Base-by-base conservation (phyloP, 2,113 vertebrate genomes). In the Neopipo cinnamomea region DNA sequence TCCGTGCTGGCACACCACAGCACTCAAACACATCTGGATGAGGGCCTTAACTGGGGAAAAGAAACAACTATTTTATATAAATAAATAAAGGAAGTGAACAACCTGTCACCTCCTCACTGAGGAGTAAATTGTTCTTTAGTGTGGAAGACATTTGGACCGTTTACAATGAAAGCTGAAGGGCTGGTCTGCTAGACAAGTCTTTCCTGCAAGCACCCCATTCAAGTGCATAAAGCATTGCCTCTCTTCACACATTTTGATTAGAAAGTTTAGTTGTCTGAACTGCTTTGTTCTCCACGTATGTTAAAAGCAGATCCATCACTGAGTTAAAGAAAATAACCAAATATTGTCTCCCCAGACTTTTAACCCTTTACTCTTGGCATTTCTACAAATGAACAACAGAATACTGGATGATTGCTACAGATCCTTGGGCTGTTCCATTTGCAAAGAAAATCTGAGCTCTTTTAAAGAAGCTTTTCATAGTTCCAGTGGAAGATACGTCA, bases 311-410 rank as follows among this genome's bases (percentile, higher is more conserved):
- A 89, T 89, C 85, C 56, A 79, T 85, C 81, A 49, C 9, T 12
- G 71, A 91, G 62, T 79, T 76, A 85, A 81, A 95, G 83, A 93
- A 90, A 95, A 95, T 82, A 95, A 94, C 37, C 33, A 78, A 85
- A 79, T 70, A 66, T 62, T 58, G 49, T 83, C 85, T 94, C 65
- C 35, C 91, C 35, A 84, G 68, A 74, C 39, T 66, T 88, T 88
- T 71, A 95, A 95, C 31, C 49, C 79, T 82, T 91, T 76, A 82
- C 20, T 89, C 77, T 87, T 94, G 89, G 66, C 91, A 85, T 85
- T 76, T 37, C 59, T 93, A 62, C 74, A 66, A 76, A 92, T 89
- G 73, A 89, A 70, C 79, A 91, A 78, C 87, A 92, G 66, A 93
- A 75, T 61, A 66, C 62, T 75, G 87, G 71, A 95, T 13, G 31